Evolutionary conservation across 2,888 invertebrate genomes (phyloP).

Genomic region (Drosophila prolongata): DNA sequence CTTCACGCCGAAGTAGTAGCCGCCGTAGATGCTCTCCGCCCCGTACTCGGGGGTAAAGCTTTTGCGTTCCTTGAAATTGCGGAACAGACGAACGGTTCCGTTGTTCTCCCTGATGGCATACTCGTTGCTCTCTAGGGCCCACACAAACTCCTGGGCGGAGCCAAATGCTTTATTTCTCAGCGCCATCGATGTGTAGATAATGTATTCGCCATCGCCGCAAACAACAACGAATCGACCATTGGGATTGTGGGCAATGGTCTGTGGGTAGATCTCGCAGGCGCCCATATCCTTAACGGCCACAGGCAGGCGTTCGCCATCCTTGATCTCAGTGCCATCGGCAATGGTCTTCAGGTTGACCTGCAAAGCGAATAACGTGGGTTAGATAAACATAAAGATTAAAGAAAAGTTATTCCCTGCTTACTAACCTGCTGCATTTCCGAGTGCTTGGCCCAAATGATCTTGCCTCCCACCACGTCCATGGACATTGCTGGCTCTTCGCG

Average conservation of each 20-base stretch:
- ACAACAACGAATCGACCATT: constrained; percentile 97
- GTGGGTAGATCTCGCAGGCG: constrained; percentile 99
- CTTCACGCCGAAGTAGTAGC: constrained; percentile 94
- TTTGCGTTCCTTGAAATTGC: constrained; percentile 99
- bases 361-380: background rate
- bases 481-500: constrained; percentile 99
- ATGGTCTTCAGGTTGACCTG: constrained; percentile 82
- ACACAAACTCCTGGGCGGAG: constrained; percentile 99
- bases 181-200: constrained; percentile 99
- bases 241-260: constrained; percentile 98
- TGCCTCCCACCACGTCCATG: constrained; percentile 99
- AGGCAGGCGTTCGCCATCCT: constrained; percentile 96
- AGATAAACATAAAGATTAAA: background rate
- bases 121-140: constrained; percentile 98
- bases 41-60: constrained; percentile 98
- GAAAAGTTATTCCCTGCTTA: background rate
- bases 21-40: constrained; percentile 98
- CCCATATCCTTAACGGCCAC: constrained; percentile 99
- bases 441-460: constrained; percentile 99
- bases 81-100: constrained; percentile 96
- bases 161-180: constrained; percentile 99
- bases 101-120: constrained; percentile 95
- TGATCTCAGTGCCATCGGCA: constrained; percentile 88
- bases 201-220: constrained; percentile 99
- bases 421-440: constrained; percentile 96